Conservation (phyloP, 1,140 invertebrate genomes). For the Bathynomus jamesi region DNA sequence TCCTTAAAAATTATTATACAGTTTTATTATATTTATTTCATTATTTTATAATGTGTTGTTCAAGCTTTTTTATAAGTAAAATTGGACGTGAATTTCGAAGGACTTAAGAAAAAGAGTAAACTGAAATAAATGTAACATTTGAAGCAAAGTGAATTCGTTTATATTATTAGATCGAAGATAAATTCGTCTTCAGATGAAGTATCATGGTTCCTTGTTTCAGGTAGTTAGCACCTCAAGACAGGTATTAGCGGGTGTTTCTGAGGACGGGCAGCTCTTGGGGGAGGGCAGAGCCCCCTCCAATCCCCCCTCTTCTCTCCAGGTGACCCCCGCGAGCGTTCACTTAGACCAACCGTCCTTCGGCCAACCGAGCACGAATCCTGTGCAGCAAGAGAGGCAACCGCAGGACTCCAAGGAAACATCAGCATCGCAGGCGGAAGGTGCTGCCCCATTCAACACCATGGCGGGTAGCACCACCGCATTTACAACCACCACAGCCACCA, state of each 20-base stretch:
- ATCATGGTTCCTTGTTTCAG: conserved; percentile 32
- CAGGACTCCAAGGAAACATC: conserved; percentile 16
- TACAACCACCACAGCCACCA: conserved; percentile 19
- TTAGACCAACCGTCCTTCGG: background rate
- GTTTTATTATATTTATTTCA: too few relatives aligned
- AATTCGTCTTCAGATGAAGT: conserved; percentile 23
- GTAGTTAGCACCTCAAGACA: conserved; percentile 35
- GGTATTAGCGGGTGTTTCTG: conserved; percentile 28
- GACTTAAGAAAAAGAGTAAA: too few relatives aligned
- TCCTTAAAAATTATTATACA: too few relatives aligned
- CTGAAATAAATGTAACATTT: too few relatives aligned
- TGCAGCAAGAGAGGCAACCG: background rate
- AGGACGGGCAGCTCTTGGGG: conserved; percentile 19
- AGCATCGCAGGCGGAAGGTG: conserved; percentile 2
- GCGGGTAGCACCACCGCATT: conserved; percentile 8
- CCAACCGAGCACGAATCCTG: background rate
- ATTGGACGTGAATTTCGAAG: too few relatives aligned
- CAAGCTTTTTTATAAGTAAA: too few relatives aligned
- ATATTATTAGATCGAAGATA: too few relatives aligned
- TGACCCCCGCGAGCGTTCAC: conserved; percentile 13
- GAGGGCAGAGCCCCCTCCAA: background rate
- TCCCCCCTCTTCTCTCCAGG: conserved; percentile 24
- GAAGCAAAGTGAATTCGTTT: too few relatives aligned
- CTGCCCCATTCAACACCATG: conserved; percentile 1
- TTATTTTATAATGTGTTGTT: too few relatives aligned